Evolutionary conservation across 2,797 vertebrate genomes (phyloP).

Genomic region (Takifugu rubripes): DNA sequence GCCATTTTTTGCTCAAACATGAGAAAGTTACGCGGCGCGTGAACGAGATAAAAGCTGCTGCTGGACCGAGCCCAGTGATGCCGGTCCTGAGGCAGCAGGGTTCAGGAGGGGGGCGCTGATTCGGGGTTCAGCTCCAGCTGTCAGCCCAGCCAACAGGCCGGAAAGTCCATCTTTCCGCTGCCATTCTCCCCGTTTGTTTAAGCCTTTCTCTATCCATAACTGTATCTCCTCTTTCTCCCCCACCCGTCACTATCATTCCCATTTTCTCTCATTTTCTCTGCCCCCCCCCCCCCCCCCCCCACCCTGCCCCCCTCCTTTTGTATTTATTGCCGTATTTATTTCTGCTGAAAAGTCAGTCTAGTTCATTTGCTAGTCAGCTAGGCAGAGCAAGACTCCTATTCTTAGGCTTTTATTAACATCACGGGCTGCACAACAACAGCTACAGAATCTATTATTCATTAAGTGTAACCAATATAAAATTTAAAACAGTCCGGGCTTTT

Average conservation of each 20-base stretch:
- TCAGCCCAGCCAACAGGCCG: conserved; percentile 1
- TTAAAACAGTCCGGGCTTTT: conserved; percentile 90
- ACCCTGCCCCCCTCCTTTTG: conserved; percentile 48
- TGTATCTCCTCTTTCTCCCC: conserved; percentile 31
- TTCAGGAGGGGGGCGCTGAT: too few species aligned
- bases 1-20: too few species aligned
- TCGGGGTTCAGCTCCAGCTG: not conserved
- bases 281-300: conserved; percentile 17
- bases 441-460: conserved; percentile 99
- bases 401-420: conserved; percentile 86
- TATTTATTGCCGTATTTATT: conserved; percentile 79
- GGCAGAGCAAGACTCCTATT: conserved; percentile 75
- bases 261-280: conserved; percentile 36
- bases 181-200: conserved; percentile 25
- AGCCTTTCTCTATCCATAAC: conserved; percentile 35
- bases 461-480: conserved; percentile 99
- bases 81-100: too few species aligned
- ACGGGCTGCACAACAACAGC: conserved; percentile 89
- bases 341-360: conserved; percentile 79
- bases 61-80: too few species aligned
- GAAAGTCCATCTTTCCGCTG: not conserved
- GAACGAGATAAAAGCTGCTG: too few species aligned
- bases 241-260: conserved; percentile 15
- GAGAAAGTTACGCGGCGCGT: too few species aligned
- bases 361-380: conserved; percentile 80